Evolutionary conservation across 2,113 vertebrate species (phyloP), one percentile per base, ranked within the genome.

Genomic region (Oceanodroma tethys): DNA sequence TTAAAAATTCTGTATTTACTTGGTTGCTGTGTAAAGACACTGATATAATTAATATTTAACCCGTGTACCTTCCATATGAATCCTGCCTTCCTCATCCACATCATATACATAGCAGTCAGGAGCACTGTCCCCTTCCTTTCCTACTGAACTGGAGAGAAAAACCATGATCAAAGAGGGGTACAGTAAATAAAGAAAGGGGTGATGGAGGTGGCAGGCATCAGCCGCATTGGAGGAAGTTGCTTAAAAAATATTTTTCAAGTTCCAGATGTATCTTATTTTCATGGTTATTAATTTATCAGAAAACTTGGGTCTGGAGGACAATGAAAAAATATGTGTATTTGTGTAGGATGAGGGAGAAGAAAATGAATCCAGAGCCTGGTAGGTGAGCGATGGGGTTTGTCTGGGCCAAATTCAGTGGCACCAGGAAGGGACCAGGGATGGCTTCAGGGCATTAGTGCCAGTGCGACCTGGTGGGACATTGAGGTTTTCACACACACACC

Each of bases 1-100:
- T 83, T 91, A 96, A 91, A 94, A 93, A 80, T 53, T 86, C 29
- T 81, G 0, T 76, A 45, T 91, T 93, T 96, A 93, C 68, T 86
- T 91, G 91, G 66, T 81, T 85, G 36, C 55, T 76, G 14, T n/a
- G n/a, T 55, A 82, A 91, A 89, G 62, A 72, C 7, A 25, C 62
- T 66, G 53, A 66, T 53, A 75, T 27, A 82, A 91, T 76, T 60
- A 85, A 82, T 91, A 91, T 85, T 89, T 87, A 91, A 42, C 42
- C 11, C 4, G 2, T 1, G 7, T 52, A 29, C 12, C 45, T 75
- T 19, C 25, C 29, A 12, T 17, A 75, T 29, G 36, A 79, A 71
- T 65, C 15, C 27, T 75, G 58, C 29, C 7, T 80, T 93, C 48
- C 62, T 90, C 53, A 56, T 27, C 13, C 9, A 22, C 45, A 9